Conservation (phyloP, 2,797 vertebrate species). For the Echeneis naucrates region DNA sequence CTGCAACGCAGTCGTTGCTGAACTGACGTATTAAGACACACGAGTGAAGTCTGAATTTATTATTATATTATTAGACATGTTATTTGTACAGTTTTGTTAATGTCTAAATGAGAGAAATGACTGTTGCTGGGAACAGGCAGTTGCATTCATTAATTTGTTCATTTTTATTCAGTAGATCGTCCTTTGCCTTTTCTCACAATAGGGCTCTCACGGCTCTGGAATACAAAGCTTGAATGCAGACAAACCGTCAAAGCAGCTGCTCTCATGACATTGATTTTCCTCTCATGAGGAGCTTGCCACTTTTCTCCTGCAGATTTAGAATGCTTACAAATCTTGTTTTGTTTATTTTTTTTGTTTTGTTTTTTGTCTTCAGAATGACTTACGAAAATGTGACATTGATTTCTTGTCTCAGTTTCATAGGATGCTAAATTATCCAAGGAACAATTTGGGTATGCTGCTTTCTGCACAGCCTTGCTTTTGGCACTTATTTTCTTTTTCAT, state of each 20-base stretch:
- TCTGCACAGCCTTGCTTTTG: conserved; percentile 35
- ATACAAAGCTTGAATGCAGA: conserved; percentile 60
- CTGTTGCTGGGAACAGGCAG: conserved; percentile 59
- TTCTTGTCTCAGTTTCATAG: conserved; percentile 43
- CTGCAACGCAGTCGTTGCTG: conserved; percentile 29
- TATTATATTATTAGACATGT: conserved; percentile 50
- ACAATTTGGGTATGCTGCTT: conserved; percentile 27
- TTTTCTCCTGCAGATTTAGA: conserved; percentile 53
- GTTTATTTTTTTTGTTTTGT: conserved; percentile 24
- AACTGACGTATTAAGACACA: conserved; percentile 36
- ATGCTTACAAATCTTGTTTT: conserved; percentile 50
- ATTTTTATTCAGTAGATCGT: conserved; percentile 63
- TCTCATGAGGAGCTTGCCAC: conserved; percentile 37
- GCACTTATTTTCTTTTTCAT: conserved; percentile 65
- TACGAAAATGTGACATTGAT: conserved; percentile 54
- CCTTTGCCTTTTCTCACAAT: conserved; percentile 58
- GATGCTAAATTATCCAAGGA: conserved; percentile 61
- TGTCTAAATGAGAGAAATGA: conserved; percentile 39
- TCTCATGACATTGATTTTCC: conserved; percentile 57
- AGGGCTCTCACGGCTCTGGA: conserved; percentile 34
- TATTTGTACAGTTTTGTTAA: conserved; percentile 62
- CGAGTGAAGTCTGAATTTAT: conserved; percentile 38
- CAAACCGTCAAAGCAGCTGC: conserved; percentile 44
- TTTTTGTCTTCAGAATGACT: conserved; percentile 31
- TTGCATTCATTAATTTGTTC: conserved; percentile 58